phyloP scores from a whole-genome alignment of 2,797 vertebrate species.

The Amphiprion clarkii region DNA sequence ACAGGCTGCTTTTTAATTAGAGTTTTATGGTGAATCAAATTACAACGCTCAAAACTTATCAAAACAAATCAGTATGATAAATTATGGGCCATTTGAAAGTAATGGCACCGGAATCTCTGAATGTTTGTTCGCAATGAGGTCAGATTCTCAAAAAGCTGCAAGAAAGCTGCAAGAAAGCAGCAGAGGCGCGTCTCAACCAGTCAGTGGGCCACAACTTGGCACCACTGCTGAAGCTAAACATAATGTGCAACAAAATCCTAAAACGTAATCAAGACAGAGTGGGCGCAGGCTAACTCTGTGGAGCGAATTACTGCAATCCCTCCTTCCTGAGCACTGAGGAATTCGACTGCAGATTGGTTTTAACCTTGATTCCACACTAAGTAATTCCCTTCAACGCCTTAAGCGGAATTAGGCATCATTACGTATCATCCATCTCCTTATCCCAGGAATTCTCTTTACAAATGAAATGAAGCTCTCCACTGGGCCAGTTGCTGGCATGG shows the following conservation, averaged over 20 bases:
- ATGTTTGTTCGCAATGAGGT: constrained; percentile 41
- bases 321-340: constrained; percentile 70
- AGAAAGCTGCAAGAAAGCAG: constrained; percentile 7
- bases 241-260: constrained; percentile 65
- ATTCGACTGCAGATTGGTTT: constrained; percentile 79
- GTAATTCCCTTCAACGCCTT: constrained; percentile 84
- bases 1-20: constrained; percentile 52
- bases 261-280: constrained; percentile 59
- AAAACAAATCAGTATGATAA: constrained; percentile 62
- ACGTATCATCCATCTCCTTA: constrained; percentile 82
- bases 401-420: constrained; percentile 86
- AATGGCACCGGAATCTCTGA: constrained; percentile 36
- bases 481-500: constrained; percentile 56
- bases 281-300: constrained; percentile 50
- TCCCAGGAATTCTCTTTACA: constrained; percentile 79
- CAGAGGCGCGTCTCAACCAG: constrained; percentile 38
- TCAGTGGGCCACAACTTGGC: constrained; percentile 40
- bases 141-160: constrained; percentile 9
- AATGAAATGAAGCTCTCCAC: constrained; percentile 78
- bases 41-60: constrained; percentile 49
- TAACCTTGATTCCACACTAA: constrained; percentile 85
- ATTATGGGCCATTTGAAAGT: constrained; percentile 45
- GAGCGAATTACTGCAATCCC: constrained; percentile 74
- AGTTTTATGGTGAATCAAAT: constrained; percentile 55
- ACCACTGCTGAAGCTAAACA: constrained; percentile 44